A percentile compares a stretch with the other conserved stretches of the same genome.
These are phyloP conservation scores for Astatoreochromis straeleni DNA, from an alignment of 2,113 vertebrate genomes.

Conservation along the genomic window DNA sequence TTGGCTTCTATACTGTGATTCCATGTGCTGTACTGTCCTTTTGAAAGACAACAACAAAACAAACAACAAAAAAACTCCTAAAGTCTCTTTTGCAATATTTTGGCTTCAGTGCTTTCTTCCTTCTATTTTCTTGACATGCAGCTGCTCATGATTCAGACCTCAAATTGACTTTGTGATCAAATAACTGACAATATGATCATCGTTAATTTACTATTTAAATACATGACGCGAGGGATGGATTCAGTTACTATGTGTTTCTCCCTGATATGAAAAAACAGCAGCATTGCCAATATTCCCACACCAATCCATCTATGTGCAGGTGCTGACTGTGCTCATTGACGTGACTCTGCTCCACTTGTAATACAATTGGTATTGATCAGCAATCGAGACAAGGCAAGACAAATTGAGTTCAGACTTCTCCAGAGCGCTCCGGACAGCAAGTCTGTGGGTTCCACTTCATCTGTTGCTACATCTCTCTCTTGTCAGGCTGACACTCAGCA, in stretches of 20 bases:
- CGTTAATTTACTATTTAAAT: slow-evolving; percentile 24
- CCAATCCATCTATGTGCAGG: slow-evolving; percentile 21
- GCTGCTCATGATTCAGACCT: neutral
- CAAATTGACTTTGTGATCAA: neutral
- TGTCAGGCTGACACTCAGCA: slow-evolving; percentile 7
- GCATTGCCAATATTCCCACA: slow-evolving; percentile 15
- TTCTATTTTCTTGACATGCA: neutral
- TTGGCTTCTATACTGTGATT: neutral
- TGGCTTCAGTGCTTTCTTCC: neutral
- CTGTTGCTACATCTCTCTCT: neutral
- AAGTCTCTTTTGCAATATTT: neutral
- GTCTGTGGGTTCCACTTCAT: slow-evolving; percentile 19
- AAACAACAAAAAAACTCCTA: neutral
- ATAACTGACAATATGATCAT: slow-evolving; percentile 1
- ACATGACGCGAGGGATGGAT: neutral
- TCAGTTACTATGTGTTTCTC: slow-evolving; percentile 14
- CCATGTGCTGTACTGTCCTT: neutral
- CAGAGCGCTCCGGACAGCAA: neutral
- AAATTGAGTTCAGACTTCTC: slow-evolving; percentile 42
- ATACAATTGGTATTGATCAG: slow-evolving; percentile 67
- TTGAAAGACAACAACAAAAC: neutral
- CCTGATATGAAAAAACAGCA: slow-evolving; percentile 30
- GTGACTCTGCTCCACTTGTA: slow-evolving; percentile 39
- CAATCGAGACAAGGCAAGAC: slow-evolving; percentile 34
- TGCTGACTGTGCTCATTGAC: slow-evolving; percentile 57